Evolutionary conservation across 2,113 vertebrate genomes (phyloP), one percentile per base, ranked within the genome.

Genomic region (Nerophis lumbriciformis): DNA sequence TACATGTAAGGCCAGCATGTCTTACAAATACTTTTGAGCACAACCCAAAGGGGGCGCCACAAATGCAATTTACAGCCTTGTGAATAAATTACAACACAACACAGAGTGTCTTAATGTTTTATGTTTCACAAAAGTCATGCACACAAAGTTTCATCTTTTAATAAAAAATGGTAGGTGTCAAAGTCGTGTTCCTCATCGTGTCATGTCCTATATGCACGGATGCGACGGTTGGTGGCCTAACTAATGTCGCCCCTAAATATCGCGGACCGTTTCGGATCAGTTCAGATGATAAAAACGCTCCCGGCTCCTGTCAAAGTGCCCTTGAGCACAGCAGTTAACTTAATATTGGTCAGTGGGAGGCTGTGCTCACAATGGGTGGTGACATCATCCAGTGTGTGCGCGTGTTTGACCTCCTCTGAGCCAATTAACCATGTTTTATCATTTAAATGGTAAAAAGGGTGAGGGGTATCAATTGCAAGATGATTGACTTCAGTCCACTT

Each of bases 301-400:
- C 65, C 64, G 66, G 69, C 75, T 68, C 62, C 63, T 69, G 80
- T 81, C 83, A 80, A 77, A 77, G 79, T 83, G 78, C 80, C 81
- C 78, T 84, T 87, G 66, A 84, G 71, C 71, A 68, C 72, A 81
- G 76, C 69, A 62, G 75, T 76, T 77, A 80, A 73, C 72, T 72
- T 62, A 66, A 66, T 64, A 79, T 71, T 66, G 39, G 42, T 36
- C 47, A 39, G 71, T 61, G n/a, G 21, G 61, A 61, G 63, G 42
- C 21, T 48, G 58, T 28, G 48, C 60, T 65, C 66, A 35, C 36
- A 57, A 57, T 51, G 69, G 16, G 74, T 37, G 37, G 52, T 68
- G 73, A 69, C 68, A 71, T 80, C 55, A 69, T 63, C 53, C 54
- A 16, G 53, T 28, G 49, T 59, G 42, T 53, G 52, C 38, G 60